phyloP scores from a whole-genome alignment of 2,797 vertebrate genomes.

The Thamnophis elegans region DNA sequence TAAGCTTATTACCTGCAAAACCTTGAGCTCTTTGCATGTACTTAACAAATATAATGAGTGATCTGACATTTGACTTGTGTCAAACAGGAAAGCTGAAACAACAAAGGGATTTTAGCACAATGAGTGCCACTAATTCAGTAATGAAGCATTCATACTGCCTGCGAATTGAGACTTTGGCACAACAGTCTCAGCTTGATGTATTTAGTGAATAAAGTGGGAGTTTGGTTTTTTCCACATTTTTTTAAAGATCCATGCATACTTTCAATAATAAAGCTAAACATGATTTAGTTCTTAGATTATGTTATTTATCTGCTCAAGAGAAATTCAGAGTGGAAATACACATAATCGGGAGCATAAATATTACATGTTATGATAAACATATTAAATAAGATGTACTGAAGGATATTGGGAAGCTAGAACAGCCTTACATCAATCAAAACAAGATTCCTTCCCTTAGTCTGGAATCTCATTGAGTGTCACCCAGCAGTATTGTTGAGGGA shows the following conservation, averaged over 20 bases:
- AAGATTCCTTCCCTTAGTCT: not conserved
- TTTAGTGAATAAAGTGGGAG: conserved; percentile 10
- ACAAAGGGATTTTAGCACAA: conserved; percentile 25
- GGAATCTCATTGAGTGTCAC: not conserved
- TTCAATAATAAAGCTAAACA: conserved; percentile 56
- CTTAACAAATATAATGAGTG: conserved; percentile 47
- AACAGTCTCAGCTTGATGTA: conserved; percentile 38
- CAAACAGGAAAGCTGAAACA: conserved; percentile 30
- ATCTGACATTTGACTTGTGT: conserved; percentile 22
- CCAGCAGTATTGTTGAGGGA: not conserved
- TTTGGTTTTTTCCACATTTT: conserved; percentile 19
- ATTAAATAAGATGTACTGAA: not conserved
- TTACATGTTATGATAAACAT: conserved; percentile 10
- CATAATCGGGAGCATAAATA: conserved; percentile 4
- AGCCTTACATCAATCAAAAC: not conserved
- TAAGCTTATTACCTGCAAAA: conserved; percentile 31
- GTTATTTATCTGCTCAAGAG: conserved; percentile 56
- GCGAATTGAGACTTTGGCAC: conserved; percentile 43
- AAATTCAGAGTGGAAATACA: not conserved
- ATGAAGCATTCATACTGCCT: conserved; percentile 40
- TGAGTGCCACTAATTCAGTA: conserved; percentile 33
- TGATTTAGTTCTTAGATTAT: conserved; percentile 52
- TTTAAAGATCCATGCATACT: conserved; percentile 45
- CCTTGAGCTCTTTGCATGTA: conserved; percentile 22
- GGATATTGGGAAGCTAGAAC: not conserved